Evolutionary conservation across 2,797 vertebrate genomes (phyloP).

Genomic region (Malurus leucopterus): DNA sequence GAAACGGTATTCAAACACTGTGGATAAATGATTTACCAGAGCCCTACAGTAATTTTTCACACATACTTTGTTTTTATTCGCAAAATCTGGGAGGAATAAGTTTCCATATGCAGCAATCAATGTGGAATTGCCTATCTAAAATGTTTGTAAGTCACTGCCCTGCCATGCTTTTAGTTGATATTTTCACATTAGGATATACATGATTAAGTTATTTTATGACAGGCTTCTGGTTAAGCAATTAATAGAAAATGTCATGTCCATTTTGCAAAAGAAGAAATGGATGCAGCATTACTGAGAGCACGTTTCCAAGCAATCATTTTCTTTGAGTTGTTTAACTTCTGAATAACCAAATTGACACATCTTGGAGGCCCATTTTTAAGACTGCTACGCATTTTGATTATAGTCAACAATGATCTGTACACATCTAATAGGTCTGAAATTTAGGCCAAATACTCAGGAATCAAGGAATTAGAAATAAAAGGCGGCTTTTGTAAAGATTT

Average conservation of each 20-base stretch:
- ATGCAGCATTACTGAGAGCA: not conserved
- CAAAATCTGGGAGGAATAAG: slow-evolving; percentile 46
- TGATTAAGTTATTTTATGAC: not conserved
- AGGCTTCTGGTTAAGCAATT: not conserved
- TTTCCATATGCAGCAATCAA: slow-evolving; percentile 48
- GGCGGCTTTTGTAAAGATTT: not conserved
- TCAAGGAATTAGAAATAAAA: not conserved
- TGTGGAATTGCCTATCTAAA: slow-evolving; percentile 14
- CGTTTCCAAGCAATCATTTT: not conserved
- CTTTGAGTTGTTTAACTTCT: not conserved
- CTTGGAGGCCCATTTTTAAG: not conserved
- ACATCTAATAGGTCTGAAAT: not conserved
- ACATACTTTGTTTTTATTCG: slow-evolving; percentile 62
- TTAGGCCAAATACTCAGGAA: not conserved
- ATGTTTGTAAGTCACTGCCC: not conserved
- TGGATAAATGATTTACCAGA: slow-evolving; percentile 14
- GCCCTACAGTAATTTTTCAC: slow-evolving; percentile 52
- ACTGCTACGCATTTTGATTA: not conserved
- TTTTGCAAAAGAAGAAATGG: not conserved
- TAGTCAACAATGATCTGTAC: not conserved
- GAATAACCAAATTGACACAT: not conserved
- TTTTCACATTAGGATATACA: not conserved
- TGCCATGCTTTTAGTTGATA: not conserved
- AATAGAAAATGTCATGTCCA: not conserved
- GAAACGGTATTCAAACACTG: slow-evolving; percentile 53